Percentiles rank a stretch among this genome's conserved stretches.
Conservation (phyloP, 2,113 vertebrate species). For the Siphamia tubifer region DNA sequence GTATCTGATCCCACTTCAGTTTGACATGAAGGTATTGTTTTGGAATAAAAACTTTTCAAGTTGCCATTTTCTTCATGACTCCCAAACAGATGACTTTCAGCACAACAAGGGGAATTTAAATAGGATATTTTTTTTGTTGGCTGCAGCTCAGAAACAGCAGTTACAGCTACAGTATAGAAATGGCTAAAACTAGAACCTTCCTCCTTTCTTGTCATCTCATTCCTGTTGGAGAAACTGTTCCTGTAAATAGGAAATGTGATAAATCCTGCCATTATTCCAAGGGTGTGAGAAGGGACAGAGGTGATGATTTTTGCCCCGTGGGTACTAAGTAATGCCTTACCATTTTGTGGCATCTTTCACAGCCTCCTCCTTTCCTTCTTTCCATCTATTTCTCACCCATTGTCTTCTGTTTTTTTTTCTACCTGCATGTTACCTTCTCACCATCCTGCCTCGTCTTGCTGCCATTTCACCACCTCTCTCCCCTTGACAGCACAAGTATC, state of each 20-base stretch:
- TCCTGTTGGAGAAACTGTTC: slow-evolving; percentile 4
- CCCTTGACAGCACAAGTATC: slow-evolving; percentile 30
- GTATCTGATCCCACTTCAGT: slow-evolving; percentile 48
- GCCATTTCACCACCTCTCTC: slow-evolving; percentile 7
- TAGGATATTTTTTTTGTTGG: slow-evolving; percentile 16
- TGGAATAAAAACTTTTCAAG: slow-evolving; percentile 16
- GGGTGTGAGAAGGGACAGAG: background rate
- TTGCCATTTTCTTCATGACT: slow-evolving; percentile 24
- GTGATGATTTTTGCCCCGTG: slow-evolving; percentile 57
- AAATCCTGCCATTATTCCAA: slow-evolving; percentile 14
- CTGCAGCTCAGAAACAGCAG: background rate
- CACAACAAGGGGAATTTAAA: background rate
- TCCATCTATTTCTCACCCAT: background rate
- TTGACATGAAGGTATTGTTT: slow-evolving; percentile 26
- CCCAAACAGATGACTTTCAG: slow-evolving; percentile 13
- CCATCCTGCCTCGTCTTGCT: background rate
- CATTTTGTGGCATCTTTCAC: slow-evolving; percentile 20
- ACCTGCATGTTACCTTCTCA: background rate
- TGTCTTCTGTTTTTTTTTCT: background rate
- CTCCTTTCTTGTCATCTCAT: slow-evolving; percentile 22
- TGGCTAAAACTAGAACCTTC: slow-evolving; percentile 13
- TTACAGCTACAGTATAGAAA: background rate
- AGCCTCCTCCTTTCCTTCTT: background rate
- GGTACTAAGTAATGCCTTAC: slow-evolving; percentile 20
- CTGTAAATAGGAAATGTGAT: background rate